Evolutionary conservation across 2,888 invertebrate species (phyloP).

Genomic region (Drosophila formosana): DNA sequence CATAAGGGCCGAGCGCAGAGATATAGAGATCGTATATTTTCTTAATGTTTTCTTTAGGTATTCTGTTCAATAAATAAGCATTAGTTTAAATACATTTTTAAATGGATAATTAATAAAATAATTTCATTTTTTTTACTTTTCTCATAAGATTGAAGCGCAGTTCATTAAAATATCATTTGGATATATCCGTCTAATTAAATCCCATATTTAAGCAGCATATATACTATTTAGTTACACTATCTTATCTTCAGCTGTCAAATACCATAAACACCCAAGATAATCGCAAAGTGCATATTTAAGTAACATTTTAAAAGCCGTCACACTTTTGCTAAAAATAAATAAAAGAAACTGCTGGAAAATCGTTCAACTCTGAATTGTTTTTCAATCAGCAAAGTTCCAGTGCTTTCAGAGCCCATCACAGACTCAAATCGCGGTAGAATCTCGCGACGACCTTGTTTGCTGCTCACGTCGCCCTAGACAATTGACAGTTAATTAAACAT

Average conservation of each 20-base stretch:
- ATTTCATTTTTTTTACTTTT: conserved; percentile 3
- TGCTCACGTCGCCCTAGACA: conserved; percentile 4
- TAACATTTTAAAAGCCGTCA: background rate
- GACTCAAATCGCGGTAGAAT: background rate
- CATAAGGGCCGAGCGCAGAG: background rate
- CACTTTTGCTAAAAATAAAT: background rate
- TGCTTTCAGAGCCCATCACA: background rate
- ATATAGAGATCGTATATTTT: no score
- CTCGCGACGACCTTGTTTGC: background rate
- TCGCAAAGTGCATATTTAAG: background rate
- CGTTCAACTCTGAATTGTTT: conserved; percentile 1
- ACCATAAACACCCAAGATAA: background rate
- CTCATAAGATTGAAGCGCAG: background rate
- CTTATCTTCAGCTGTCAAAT: conserved; percentile 28
- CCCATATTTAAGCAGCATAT: conserved; percentile 19
- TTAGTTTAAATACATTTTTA: no score
- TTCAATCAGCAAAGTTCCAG: conserved; percentile 3
- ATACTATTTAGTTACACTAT: background rate
- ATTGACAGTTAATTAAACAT: conserved; percentile 35
- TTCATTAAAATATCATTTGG: background rate
- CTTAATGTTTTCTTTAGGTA: no score
- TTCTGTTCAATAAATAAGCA: no score
- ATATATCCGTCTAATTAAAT: conserved; percentile 2
- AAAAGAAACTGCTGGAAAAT: background rate
- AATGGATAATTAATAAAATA: background rate